Evolutionary conservation across 2,113 vertebrate genomes (phyloP), one percentile per base, ranked within the genome.

Genomic region (Polypterus senegalus): DNA sequence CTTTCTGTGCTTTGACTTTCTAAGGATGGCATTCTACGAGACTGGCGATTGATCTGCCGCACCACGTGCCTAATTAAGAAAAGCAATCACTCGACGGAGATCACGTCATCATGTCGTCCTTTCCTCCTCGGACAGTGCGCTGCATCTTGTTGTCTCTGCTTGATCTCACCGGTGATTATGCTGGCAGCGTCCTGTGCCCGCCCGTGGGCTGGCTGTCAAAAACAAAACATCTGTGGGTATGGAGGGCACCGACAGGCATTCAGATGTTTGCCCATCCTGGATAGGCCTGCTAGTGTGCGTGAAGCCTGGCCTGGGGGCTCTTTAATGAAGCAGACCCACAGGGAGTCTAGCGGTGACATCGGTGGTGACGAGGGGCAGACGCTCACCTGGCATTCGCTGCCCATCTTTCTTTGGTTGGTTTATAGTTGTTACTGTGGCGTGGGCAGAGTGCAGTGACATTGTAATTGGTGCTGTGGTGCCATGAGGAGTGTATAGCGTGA

Each of bases 131-230:
- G 62, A 58, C 48, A 48, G 63, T 54, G 54, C 48, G 44, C 53
- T 47, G 44, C 61, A 56, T 61, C 65, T 57, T 47, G 60, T 56
- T 57, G 43, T 9, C 51, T 66, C 62, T 61, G 48, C 62, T 62
- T 70, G 68, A 65, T 61, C 58, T 61, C 65, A 67, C 61, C 65
- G 58, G 65, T 73, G 65, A 73, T 73, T 70, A 65, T 70, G 49
- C 61, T 70, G 58, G 63, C 73, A 66, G 59, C 52, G 11, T 56
- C 67, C 65, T 52, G 62, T 68, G 69, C 76, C 72, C 71, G 27
- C 27, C 27, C 27, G 27, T 27, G 27, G 27, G 27, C 27, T 27
- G 27, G 27, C 27, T 27, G 27, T 27, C 27, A 27, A 27, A 27
- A 27, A 27, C 2, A 64, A 62, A 9, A 54, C 65, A 54, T 59